Conservation (phyloP, 2,797 vertebrate genomes). For the Mormyrus hasselquistii region DNA sequence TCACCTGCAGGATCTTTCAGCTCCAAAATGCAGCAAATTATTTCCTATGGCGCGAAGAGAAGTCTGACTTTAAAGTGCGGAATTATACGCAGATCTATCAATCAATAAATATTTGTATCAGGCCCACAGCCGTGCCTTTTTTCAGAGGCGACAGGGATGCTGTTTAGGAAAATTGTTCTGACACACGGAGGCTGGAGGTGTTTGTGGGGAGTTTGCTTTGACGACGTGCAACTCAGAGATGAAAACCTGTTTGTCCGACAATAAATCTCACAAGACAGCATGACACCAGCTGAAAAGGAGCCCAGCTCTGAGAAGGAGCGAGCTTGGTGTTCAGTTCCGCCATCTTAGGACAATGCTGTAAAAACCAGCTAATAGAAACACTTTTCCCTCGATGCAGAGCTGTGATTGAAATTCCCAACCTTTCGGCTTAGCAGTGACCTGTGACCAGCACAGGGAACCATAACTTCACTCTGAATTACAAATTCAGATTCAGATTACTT, state of each 20-base stretch:
- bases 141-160: constrained; percentile 60
- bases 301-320: not conserved
- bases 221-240: not conserved
- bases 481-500: not conserved
- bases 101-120: constrained; percentile 48
- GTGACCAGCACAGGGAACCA: not conserved
- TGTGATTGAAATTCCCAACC: not conserved
- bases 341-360: not conserved
- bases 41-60: not conserved
- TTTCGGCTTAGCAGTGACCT: not conserved
- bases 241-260: not conserved
- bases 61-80: not conserved
- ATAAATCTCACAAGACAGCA: not conserved
- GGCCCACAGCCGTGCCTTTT: constrained; percentile 17
- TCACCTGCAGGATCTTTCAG: not conserved
- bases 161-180: constrained; percentile 20
- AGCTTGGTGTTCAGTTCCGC: not conserved
- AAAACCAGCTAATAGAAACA: not conserved
- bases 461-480: not conserved
- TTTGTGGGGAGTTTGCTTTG: constrained; percentile 18
- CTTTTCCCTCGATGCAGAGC: not conserved
- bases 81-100: constrained; percentile 28
- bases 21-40: too few species aligned
- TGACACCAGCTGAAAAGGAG: not conserved
- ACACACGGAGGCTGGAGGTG: not conserved